A percentile compares a stretch with the other conserved stretches of the same genome.
Evolutionary conservation across 2,797 vertebrate genomes (phyloP).

Genomic region (Pseudocheirus occidentalis): DNA sequence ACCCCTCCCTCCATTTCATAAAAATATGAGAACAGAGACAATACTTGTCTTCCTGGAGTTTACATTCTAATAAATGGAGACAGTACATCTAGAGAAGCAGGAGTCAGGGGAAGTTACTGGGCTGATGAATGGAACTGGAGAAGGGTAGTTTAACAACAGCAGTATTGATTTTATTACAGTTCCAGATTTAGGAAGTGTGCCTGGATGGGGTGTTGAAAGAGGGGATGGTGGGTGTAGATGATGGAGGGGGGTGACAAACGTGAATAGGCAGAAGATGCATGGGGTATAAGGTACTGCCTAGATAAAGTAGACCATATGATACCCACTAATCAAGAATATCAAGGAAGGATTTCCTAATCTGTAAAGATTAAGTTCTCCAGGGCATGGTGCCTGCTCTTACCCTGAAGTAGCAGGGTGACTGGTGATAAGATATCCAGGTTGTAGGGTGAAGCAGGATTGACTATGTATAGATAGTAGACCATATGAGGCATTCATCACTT

Average conservation of each 20-base stretch:
- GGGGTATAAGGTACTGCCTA: not conserved
- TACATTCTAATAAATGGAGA: not conserved
- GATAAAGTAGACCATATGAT: not conserved
- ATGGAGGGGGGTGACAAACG: not conserved
- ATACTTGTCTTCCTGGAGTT: not conserved
- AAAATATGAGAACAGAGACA: not conserved
- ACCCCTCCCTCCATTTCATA: not conserved
- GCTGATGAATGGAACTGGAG: not conserved
- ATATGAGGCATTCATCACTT: not conserved
- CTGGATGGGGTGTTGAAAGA: not conserved
- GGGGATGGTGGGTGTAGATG: not conserved
- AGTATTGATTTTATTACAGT: not conserved
- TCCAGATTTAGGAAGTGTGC: not conserved
- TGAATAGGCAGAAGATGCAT: not conserved
- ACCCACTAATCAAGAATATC: not conserved
- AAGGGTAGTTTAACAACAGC: not conserved
- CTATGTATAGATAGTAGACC: not conserved
- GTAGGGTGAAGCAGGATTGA: not conserved
- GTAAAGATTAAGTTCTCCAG: not conserved
- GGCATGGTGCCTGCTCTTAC: not conserved
- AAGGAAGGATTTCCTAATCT: not conserved
- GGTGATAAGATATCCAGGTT: not conserved
- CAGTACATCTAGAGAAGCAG: not conserved
- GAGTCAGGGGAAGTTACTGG: not conserved
- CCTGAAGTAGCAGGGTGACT: not conserved